Evolutionary conservation across 2,113 vertebrate genomes (phyloP).

Genomic region (Chlorocebus sabaeus): DNA sequence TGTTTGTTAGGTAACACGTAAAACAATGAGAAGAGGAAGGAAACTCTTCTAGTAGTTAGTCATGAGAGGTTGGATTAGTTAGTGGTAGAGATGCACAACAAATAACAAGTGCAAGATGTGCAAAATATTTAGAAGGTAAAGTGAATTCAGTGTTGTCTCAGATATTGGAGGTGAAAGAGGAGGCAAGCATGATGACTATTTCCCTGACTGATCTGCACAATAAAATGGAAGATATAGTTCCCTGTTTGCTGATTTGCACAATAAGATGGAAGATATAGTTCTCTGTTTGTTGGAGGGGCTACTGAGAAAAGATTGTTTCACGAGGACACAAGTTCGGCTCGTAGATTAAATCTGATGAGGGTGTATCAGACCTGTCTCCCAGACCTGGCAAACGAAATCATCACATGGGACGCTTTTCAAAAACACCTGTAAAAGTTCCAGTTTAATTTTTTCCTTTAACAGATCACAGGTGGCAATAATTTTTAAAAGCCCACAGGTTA

Average conservation of each 20-base stretch:
- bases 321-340: accelerated
- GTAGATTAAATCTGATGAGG: too few relatives aligned
- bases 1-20: background rate
- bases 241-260: too few relatives aligned
- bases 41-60: background rate
- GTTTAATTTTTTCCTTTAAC: background rate
- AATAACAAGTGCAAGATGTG: background rate
- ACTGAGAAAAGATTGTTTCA: accelerated
- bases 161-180: too few relatives aligned
- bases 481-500: background rate
- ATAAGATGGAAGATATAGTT: accelerated
- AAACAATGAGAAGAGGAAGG: accelerated
- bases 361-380: background rate
- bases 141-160: background rate
- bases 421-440: background rate
- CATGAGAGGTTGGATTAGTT: background rate
- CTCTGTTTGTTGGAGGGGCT: accelerated
- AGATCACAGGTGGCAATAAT: background rate
- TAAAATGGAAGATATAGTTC: accelerated
- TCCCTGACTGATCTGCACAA: accelerated
- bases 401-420: background rate
- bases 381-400: background rate
- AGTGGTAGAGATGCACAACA: background rate
- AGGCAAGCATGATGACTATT: accelerated
- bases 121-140: background rate